phyloP scores from a whole-genome alignment of 2,888 invertebrate genomes.

The Adineta ricciae region DNA sequence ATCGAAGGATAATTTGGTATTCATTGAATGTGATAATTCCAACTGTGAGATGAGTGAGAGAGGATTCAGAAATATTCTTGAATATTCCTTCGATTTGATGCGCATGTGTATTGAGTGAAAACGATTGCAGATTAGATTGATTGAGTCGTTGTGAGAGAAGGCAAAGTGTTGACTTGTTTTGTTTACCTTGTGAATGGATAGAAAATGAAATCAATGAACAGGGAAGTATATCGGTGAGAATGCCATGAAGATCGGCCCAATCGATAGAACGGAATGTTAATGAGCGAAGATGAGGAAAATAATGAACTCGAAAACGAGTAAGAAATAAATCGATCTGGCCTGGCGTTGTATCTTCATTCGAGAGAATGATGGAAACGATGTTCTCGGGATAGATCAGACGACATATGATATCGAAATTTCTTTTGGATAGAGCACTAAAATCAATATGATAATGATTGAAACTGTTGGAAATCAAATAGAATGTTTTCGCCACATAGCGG shows the following conservation, averaged over 20 bases:
- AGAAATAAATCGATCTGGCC: neutral
- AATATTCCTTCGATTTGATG: neutral
- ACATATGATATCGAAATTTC: neutral
- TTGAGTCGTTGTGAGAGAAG: neutral
- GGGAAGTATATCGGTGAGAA: neutral
- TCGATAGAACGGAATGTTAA: neutral
- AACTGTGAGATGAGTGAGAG: neutral
- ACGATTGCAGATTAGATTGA: neutral
- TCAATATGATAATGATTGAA: neutral
- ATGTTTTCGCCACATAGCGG: neutral
- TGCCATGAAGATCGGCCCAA: neutral
- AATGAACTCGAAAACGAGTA: neutral
- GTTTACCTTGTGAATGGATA: neutral
- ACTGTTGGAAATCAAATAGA: neutral
- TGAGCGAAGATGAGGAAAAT: neutral
- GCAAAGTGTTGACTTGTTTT: neutral
- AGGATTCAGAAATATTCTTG: neutral
- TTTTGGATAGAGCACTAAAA: neutral
- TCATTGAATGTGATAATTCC: neutral
- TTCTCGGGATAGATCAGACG: neutral
- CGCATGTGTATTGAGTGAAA: neutral
- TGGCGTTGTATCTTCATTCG: neutral
- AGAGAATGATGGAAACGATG: neutral
- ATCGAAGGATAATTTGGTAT: neutral
- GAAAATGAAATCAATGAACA: neutral